phyloP scores from a whole-genome alignment of 2,888 invertebrate genomes.

The Tenthredo scrophulariae region DNA sequence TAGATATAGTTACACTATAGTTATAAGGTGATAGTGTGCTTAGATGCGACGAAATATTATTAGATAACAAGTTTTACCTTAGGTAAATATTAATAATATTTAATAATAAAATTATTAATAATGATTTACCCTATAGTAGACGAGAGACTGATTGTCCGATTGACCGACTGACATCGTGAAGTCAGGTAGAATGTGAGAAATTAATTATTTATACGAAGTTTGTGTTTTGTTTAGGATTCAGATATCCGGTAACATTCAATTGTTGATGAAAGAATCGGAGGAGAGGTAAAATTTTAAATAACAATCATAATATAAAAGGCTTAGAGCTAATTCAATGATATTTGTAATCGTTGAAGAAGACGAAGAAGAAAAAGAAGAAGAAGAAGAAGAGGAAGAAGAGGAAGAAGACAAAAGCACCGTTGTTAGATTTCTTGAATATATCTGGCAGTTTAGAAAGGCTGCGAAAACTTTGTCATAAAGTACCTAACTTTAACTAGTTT shows the following conservation, averaged over 20 bases:
- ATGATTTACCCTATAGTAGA: slow-evolving; percentile 37
- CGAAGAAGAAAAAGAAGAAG: no score
- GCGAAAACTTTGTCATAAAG: slow-evolving; percentile 43
- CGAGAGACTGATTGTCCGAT: slow-evolving; percentile 51
- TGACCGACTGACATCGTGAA: slow-evolving; percentile 7
- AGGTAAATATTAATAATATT: slow-evolving; percentile 26
- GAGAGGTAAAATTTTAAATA: neutral
- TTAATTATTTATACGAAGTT: neutral
- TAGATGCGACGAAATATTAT: slow-evolving; percentile 45
- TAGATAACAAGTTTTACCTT: slow-evolving; percentile 14
- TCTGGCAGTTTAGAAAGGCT: slow-evolving; percentile 1
- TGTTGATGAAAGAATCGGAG: neutral
- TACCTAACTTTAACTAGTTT: slow-evolving; percentile 54
- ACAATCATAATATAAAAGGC: neutral
- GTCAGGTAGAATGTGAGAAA: neutral
- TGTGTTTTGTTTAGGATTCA: neutral
- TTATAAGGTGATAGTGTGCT: slow-evolving; percentile 35
- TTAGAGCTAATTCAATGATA: neutral
- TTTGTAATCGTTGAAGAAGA: neutral
- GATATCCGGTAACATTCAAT: neutral
- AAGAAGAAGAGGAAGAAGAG: neutral
- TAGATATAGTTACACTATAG: slow-evolving; percentile 24
- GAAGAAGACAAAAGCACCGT: neutral
- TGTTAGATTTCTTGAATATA: slow-evolving; percentile 25
- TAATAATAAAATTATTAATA: slow-evolving; percentile 21